A percentile compares a stretch with the other conserved stretches of the same genome.
Conservation (phyloP, 2,113 vertebrate species). For the Semnopithecus entellus region DNA sequence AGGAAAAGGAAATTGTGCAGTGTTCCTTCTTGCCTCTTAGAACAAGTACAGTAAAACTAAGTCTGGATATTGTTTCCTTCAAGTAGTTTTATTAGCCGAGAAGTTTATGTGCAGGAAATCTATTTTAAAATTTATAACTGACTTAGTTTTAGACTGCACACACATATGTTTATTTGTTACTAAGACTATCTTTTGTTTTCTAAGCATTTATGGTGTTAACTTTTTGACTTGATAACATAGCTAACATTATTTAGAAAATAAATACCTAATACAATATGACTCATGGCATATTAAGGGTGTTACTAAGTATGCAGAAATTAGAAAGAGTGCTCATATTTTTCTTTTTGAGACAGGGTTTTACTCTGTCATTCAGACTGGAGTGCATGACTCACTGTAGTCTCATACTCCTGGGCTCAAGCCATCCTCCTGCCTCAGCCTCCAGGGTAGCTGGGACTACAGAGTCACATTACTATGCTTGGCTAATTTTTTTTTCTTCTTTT, state of each 20-base stretch:
- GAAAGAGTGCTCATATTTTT: background rate
- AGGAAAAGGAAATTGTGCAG: background rate
- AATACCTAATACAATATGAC: background rate
- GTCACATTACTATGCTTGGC: too few relatives aligned
- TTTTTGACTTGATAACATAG: background rate
- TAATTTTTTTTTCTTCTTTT: too few relatives aligned
- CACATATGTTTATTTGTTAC: background rate
- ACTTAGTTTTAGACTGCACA: slow-evolving; percentile 20
- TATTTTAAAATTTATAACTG: slow-evolving; percentile 36
- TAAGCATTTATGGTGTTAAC: slow-evolving; percentile 25
- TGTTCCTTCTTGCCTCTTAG: background rate
- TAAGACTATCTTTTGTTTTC: slow-evolving; percentile 45
- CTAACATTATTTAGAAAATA: slow-evolving; percentile 54
- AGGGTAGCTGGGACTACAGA: too few relatives aligned
- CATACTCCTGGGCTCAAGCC: too few relatives aligned
- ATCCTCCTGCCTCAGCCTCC: too few relatives aligned
- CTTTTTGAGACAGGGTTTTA: too few relatives aligned
- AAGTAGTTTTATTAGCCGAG: background rate
- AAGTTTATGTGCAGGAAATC: slow-evolving; percentile 33
- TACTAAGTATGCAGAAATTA: background rate
- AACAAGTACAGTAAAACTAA: background rate
- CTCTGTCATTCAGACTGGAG: too few relatives aligned
- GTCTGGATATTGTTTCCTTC: background rate
- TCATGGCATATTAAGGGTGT: background rate
- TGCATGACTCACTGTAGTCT: too few relatives aligned